Evolutionary conservation across 2,888 invertebrate genomes (phyloP), one percentile per base, ranked within the genome.

Genomic region (Spilarctia lutea): DNA sequence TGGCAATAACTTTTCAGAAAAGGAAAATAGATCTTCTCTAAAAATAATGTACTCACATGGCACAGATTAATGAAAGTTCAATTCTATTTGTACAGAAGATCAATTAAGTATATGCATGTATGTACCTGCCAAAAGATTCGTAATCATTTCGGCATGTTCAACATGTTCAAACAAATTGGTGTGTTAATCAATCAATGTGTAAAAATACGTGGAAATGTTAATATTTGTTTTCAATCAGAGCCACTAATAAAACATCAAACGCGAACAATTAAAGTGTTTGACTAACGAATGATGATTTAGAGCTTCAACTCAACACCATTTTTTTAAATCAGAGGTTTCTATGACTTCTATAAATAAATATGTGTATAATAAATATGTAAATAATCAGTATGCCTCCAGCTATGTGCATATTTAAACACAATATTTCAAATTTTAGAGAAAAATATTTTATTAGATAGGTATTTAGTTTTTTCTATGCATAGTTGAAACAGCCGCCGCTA

Each of bases 151-250:
- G 69, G 69, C 27, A 73, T 70, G 30, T 70, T 67, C 24, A 65
- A 65, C 27, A 27, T 33, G 30, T 35, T 52, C 20, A 6, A 52
- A 52, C 52, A 67, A 74, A 71, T 74, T 67, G 52, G 48, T 52
- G 30, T 67, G n/a, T 35, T 18, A 68, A 71, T 74, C 74, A 74
- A 68, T 71, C 71, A 33, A 27, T 45, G 56, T 45, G 60, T 63
- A 63, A 63, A 66, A 74, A 65, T 68, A 63, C n/a, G n/a, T 66
- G 33, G 24, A 67, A 63, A 60, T 74, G 66, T 27, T 52, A 73
- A 74, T 78, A 77, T 78, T 74, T 71, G 63, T 45, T 71, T 27
- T 33, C 39, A 39, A 60, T 71, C n/a, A 20, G 48, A 42, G n/a
- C 27, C 48, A 68, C 63, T 35, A 7, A 73, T 74, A 18, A 70